Conservation (phyloP, 53 echinoderm and acorn worm genomes). For the Holothuria leucospilota region DNA sequence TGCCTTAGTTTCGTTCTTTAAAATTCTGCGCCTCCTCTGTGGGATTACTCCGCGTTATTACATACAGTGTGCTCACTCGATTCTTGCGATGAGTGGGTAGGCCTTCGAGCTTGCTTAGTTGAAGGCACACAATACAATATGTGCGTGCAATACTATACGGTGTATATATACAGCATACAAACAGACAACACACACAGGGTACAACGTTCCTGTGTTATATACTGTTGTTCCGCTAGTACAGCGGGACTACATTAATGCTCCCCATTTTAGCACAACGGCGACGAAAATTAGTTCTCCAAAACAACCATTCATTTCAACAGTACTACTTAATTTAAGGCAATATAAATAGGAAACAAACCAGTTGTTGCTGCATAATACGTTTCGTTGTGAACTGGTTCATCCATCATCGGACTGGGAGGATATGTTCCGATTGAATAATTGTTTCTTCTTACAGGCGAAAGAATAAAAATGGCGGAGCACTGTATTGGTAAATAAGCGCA, state of each 20-base stretch:
- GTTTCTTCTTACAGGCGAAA: conserved; percentile 21
- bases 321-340: background rate
- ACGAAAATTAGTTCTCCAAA: conserved; percentile 33
- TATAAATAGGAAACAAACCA: conserved; percentile 11
- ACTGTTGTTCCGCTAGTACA: background rate
- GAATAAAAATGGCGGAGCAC: conserved; percentile 38
- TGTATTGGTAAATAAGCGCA: too few relatives aligned
- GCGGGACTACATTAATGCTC: conserved; percentile 35
- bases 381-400: conserved; percentile 38
- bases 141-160: too few relatives aligned
- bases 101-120: too few relatives aligned
- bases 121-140: too few relatives aligned
- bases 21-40: conserved; percentile 24
- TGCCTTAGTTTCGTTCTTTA: background rate
- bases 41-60: conserved; percentile 10
- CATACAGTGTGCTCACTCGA: too few relatives aligned
- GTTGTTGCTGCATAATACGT: conserved; percentile 39
- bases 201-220: too few relatives aligned
- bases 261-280: background rate
- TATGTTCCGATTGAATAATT: conserved; percentile 3
- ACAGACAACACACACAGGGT: too few relatives aligned
- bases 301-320: too few relatives aligned
- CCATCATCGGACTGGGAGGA: conserved; percentile 16
- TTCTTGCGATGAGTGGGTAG: too few relatives aligned
- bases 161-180: too few relatives aligned